Base-by-base conservation (phyloP, 2,888 invertebrate genomes). In the Leptopterna dolabrata region DNA sequence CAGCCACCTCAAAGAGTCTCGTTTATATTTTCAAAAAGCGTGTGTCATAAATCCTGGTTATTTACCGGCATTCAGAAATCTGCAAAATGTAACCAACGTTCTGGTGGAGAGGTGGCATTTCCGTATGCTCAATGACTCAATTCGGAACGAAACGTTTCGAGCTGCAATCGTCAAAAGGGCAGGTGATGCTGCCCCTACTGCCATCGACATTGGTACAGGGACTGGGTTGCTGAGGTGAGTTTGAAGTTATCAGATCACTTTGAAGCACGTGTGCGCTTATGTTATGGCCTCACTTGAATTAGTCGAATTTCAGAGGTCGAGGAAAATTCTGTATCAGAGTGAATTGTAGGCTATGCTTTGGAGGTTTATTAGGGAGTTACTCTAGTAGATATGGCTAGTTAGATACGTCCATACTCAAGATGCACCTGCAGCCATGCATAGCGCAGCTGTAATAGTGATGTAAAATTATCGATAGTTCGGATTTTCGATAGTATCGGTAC, bases 41-140 rank as follows among this genome's bases (percentile, higher is more conserved):
- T 90, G 94, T 9, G 90, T 91, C 87, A 89, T 93, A 0, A 93
- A 94, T 90, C 92, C 93, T 0, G 91, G 92, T 47, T 94, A 92
- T 91, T 92, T 94, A 0, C 92, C 93, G 89, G 94, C 94, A 16
- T 94, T 94, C 90, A 94, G 94, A 91, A 95, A 95, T 91, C 92
- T 95, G 24, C 94, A 95, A 91, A 95, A 95, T 89, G 92, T 95
- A 0, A 94, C 94, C 90, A 95, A 95, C 91, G 92, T 94, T 89
- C 92, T 95, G 87, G 93, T 96, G 71, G 95, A 95, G 88, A 92
- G 96, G 82, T 97, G 97, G 96, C 96, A 97, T 91, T 96, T 95
- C 91, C 92, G 95, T 87, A 97, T 97, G 96, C 91, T 97, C 36
- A 97, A 97, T 92, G 96, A 97, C 91, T 92, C 92, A 88, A 91